Conservation (phyloP, 2,888 invertebrate species). For the Cantharis lateralis region DNA sequence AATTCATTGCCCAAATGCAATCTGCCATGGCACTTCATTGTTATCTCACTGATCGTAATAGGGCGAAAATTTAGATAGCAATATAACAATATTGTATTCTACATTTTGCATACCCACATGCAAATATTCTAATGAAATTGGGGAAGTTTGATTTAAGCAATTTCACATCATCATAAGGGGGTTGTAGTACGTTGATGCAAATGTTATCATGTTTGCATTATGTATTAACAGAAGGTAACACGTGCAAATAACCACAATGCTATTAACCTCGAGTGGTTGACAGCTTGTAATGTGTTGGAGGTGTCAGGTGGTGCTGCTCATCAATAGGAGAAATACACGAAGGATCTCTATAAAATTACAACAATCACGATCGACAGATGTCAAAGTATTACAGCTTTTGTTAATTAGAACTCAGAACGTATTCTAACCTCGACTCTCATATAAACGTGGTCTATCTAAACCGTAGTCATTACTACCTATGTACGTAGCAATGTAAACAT, state of each 20-base stretch:
- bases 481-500: too few relatives aligned
- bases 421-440: neutral
- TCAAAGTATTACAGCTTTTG: conserved; percentile 9
- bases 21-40: neutral
- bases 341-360: conserved; percentile 21
- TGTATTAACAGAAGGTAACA: conserved; percentile 38
- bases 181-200: conserved; percentile 18
- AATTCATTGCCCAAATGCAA: neutral
- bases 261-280: conserved; percentile 35
- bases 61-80: neutral
- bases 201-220: conserved; percentile 36
- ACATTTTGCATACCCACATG: neutral
- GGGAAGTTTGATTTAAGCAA: neutral
- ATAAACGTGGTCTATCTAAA: neutral
- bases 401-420: neutral
- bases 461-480: neutral
- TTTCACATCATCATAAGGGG: conserved; percentile 5
- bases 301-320: conserved; percentile 31
- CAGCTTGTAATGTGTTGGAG: conserved; percentile 33
- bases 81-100: neutral
- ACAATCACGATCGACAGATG: conserved; percentile 25
- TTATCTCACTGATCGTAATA: neutral
- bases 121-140: neutral
- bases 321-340: conserved; percentile 31
- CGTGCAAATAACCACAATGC: conserved; percentile 39